Evolutionary conservation across 2,797 vertebrate species (phyloP), one percentile per base, ranked within the genome.

Genomic region (Diplodus sargus): DNA sequence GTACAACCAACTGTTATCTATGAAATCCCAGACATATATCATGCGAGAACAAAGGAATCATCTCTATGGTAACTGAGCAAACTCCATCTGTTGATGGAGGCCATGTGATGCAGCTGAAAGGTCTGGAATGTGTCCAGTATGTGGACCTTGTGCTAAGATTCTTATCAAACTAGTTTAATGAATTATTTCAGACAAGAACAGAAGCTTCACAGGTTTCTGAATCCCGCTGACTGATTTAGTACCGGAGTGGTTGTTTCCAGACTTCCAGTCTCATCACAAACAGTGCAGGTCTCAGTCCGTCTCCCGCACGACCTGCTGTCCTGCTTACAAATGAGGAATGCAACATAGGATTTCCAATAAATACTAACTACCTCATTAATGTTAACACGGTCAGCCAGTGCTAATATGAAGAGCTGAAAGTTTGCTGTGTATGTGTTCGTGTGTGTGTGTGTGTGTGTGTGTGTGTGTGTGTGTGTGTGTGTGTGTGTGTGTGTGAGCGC

Each of bases 371-470:
- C 66, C 61, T 47, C 81, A 76, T 42, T n/a, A 25, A 80, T 76
- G 60, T 74, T 12, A 73, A 51, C 39, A 62, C 70, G 34, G 61
- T 84, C 42, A 78, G 72, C 34, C 42, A 60, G 25, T 1, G 51
- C 30, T 78, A 76, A 81, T 70, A 70, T 16, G 61, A 78, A 70
- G 66, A 72, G 72, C 48, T 14, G 34, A 63, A 70, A 23, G 68
- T 82, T 54, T 51, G 15, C 23, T 56, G 60, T 56, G 1, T 77
- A 45, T 75, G 43, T 68, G 52, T 67, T 64, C 65, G 61, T 47
- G 66, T 45, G 51, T 42, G 64, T 66, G 48, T 48, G 69, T 75
- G 67, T 52, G 69, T 25, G 62, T 62, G 54, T 76, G 76, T 28
- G 28, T 4, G 28, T 4, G 4, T 28, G 28, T 28, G 28, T 28